A percentile compares a stretch with the other conserved stretches of the same genome.
phyloP scores from a whole-genome alignment of 2,888 invertebrate genomes.

The Sicus ferrugineus region DNA sequence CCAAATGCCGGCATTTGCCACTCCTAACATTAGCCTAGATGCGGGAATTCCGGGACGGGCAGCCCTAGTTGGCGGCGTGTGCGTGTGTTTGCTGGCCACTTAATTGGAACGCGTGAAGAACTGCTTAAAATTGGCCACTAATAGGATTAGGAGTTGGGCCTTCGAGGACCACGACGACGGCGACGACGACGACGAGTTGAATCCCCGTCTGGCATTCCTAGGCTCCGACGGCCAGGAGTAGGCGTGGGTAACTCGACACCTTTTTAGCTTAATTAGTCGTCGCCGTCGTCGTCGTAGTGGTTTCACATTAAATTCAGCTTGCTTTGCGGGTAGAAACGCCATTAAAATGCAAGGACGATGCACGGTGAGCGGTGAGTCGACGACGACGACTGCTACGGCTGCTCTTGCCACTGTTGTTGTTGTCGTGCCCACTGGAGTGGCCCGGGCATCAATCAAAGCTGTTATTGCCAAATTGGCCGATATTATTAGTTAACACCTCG shows the following conservation, averaged over 20 bases:
- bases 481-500: slow-evolving; percentile 26
- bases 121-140: slow-evolving; percentile 32
- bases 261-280: slow-evolving; percentile 29
- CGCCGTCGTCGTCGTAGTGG: not conserved
- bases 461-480: slow-evolving; percentile 22
- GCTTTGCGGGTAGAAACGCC: slow-evolving; percentile 2
- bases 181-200: not conserved
- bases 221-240: not conserved
- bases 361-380: not conserved
- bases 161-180: no score
- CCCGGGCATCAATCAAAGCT: slow-evolving; percentile 8
- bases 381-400: not conserved
- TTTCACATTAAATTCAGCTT: not conserved
- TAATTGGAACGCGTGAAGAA: slow-evolving; percentile 29
- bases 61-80: no score
- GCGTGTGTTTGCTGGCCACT: slow-evolving; percentile 10
- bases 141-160: slow-evolving; percentile 24
- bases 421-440: not conserved
- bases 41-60: no score
- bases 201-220: not conserved
- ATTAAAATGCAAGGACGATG: no score
- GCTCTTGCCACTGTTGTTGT: not conserved
- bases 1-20: no score
- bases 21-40: no score
- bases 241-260: slow-evolving; percentile 31